Evolutionary conservation across 92 coral and sea anemone genomes (phyloP).

Genomic region (Bergia sp.): DNA sequence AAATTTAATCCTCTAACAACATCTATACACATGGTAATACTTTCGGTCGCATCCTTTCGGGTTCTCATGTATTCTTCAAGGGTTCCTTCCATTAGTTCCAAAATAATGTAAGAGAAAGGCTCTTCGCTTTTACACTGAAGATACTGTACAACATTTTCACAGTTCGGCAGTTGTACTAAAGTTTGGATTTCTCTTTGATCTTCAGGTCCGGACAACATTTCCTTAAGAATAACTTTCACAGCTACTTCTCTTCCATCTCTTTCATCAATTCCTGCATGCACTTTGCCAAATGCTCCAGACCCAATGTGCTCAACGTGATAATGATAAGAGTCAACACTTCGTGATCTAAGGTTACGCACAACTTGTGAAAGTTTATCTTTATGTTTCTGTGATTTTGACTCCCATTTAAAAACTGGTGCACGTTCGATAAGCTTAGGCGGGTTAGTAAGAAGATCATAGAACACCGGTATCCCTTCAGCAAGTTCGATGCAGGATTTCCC

Average conservation of each 20-base stretch:
- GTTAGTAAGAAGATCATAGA: background rate
- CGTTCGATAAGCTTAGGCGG: background rate
- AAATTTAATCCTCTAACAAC: constrained; percentile 25
- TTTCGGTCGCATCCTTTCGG: background rate
- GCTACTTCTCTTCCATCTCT: constrained; percentile 52
- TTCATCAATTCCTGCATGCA: constrained; percentile 36
- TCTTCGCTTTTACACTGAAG: background rate
- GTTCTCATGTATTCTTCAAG: constrained; percentile 24
- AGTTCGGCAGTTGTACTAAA: background rate
- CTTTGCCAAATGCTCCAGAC: constrained; percentile 37
- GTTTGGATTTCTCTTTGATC: constrained; percentile 31
- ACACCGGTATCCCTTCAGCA: background rate
- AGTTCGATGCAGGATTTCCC: background rate
- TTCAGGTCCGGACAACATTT: background rate
- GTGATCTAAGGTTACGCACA: constrained; percentile 7
- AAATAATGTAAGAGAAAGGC: background rate
- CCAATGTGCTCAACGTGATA: constrained; percentile 12
- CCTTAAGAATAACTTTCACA: constrained; percentile 26
- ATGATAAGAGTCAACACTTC: background rate
- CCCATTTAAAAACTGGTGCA: background rate
- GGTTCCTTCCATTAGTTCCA: constrained; percentile 45
- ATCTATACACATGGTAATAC: constrained; percentile 20
- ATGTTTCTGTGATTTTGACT: background rate
- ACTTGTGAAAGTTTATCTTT: background rate
- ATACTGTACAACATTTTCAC: constrained; percentile 45